phyloP scores from a whole-genome alignment of 1,140 invertebrate genomes.

The Drosophila rufa region DNA sequence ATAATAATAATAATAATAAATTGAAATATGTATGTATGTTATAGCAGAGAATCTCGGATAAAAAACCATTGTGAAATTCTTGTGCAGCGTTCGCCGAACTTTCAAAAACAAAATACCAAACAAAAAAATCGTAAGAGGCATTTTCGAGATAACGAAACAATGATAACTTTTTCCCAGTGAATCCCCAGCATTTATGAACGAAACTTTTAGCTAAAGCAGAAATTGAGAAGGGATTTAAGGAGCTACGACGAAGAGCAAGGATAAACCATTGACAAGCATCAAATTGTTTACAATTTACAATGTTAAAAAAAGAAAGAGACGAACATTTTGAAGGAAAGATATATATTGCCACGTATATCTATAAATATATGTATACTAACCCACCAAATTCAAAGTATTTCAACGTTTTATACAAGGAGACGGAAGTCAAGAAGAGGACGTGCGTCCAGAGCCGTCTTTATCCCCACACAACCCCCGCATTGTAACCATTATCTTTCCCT shows the following conservation, averaged over 20 bases:
- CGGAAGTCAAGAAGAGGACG: conserved; percentile 27
- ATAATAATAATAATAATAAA: conserved; percentile 40
- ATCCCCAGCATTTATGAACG: conserved; percentile 54
- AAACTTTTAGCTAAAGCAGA: conserved; percentile 25
- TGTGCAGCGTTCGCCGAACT: conserved; percentile 10
- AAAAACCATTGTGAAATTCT: conserved; percentile 32
- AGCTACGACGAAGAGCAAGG: conserved; percentile 18
- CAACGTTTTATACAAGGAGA: conserved; percentile 70
- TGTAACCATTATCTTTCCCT: conserved; percentile 3
- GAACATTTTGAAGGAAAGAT: conserved; percentile 72
- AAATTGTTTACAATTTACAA: conserved; percentile 73
- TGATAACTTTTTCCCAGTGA: conserved; percentile 41
- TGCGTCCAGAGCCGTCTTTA: conserved; percentile 14
- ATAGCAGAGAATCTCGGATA: conserved; percentile 53
- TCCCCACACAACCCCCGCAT: not conserved
- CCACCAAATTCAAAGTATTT: conserved; percentile 84
- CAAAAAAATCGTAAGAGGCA: conserved; percentile 16
- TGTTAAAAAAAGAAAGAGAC: conserved; percentile 46
- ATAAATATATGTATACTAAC: conserved; percentile 84
- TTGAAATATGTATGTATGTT: conserved; percentile 68
- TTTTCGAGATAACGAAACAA: conserved; percentile 19
- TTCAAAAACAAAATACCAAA: not conserved
- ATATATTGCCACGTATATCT: conserved; percentile 76
- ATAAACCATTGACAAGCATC: conserved; percentile 44
- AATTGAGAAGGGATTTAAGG: not conserved